Conservation (phyloP, 1,140 invertebrate genomes). For the Polyergus mexicanus region DNA sequence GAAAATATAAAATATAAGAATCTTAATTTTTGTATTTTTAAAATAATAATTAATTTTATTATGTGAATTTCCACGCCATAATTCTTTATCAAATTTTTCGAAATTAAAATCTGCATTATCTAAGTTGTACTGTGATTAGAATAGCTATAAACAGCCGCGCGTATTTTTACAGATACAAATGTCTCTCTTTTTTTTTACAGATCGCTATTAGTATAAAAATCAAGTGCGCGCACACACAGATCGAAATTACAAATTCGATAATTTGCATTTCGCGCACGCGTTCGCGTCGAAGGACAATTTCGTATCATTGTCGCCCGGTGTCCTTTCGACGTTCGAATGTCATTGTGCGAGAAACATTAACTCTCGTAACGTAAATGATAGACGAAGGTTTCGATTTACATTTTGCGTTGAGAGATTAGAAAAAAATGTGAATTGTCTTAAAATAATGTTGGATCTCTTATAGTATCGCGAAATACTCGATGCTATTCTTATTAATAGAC, state of each 20-base stretch:
- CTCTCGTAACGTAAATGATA: neutral
- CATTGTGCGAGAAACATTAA: neutral
- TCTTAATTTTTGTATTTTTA: neutral
- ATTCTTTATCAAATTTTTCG: neutral
- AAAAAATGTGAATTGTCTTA: conserved; percentile 16
- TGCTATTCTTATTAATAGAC: neutral
- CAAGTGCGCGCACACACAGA: neutral
- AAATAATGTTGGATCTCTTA: neutral
- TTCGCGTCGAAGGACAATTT: neutral
- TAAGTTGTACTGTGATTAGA: neutral
- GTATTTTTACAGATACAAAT: conserved; percentile 34
- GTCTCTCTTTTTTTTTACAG: neutral
- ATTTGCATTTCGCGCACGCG: conserved; percentile 21
- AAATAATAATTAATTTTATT: neutral
- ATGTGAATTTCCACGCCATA: neutral
- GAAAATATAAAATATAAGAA: neutral
- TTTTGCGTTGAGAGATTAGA: neutral
- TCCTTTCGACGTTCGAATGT: neutral
- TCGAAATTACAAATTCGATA: conserved; percentile 17
- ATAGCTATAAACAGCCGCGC: neutral
- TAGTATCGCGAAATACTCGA: neutral
- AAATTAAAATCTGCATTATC: neutral
- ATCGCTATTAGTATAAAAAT: neutral
- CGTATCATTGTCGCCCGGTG: conserved; percentile 7
- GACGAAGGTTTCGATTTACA: conserved; percentile 35